phyloP scores from a whole-genome alignment of 2,888 invertebrate species.

The Rhagonycha lutea region DNA sequence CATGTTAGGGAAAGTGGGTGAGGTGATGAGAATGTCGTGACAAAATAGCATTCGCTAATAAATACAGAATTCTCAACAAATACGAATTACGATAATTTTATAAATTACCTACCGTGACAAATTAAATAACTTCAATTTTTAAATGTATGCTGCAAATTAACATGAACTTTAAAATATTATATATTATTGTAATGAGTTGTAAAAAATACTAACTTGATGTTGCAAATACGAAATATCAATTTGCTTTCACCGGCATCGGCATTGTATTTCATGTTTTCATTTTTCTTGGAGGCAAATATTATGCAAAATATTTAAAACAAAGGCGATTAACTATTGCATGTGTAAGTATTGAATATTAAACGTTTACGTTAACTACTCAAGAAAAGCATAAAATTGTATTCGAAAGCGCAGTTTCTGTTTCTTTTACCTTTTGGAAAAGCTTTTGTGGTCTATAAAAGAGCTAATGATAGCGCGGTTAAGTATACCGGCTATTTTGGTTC shows the following conservation, averaged over 20 bases:
- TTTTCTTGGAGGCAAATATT: background rate
- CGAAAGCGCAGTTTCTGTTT: slow-evolving; percentile 2
- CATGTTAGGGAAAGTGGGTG: background rate
- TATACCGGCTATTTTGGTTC: background rate
- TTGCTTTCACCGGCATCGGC: background rate
- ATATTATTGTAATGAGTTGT: background rate
- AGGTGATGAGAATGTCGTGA: background rate
- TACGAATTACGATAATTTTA: background rate
- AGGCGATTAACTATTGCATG: background rate
- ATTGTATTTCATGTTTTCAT: background rate
- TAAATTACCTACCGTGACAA: background rate
- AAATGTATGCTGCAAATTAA: background rate
- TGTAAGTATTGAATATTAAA: background rate
- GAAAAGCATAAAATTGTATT: background rate
- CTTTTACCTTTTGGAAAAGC: slow-evolving; percentile 9
- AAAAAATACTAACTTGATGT: background rate
- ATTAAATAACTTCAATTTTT: background rate
- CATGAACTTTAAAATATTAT: background rate
- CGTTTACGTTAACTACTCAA: background rate
- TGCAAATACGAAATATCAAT: background rate
- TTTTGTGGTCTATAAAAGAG: slow-evolving; percentile 19
- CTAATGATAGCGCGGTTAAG: slow-evolving; percentile 19
- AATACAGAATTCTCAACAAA: background rate
- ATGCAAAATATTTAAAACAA: background rate
- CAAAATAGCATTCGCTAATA: background rate